Conservation (phyloP, 2,888 invertebrate genomes). For the Adela reaumurella region DNA sequence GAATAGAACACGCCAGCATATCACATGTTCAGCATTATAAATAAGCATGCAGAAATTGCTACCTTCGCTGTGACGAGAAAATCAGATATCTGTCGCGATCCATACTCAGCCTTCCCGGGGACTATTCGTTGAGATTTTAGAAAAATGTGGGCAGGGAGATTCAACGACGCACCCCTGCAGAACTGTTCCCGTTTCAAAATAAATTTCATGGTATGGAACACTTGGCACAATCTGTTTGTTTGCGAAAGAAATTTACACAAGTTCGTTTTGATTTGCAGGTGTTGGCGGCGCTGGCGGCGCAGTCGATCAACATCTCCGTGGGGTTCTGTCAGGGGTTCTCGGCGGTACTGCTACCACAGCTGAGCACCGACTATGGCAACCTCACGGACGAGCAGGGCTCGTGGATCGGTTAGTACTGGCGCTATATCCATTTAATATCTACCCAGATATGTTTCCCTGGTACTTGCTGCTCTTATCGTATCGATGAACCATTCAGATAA, state of each 20-base stretch:
- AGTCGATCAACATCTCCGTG: constrained; percentile 71
- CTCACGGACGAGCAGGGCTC: constrained; percentile 63
- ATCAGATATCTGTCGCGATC: neutral
- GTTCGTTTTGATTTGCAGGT: constrained; percentile 57
- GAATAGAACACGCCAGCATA: neutral
- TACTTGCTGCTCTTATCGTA: no score
- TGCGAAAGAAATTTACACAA: no score
- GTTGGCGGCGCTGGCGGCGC: constrained; percentile 66
- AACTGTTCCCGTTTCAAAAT: neutral
- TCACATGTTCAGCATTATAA: neutral
- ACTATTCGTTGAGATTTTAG: no score
- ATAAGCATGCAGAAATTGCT: neutral
- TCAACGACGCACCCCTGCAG: neutral
- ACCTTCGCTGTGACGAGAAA: neutral
- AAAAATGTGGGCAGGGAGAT: neutral
- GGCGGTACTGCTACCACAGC: constrained; percentile 69
- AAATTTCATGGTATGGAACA: neutral
- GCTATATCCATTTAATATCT: no score
- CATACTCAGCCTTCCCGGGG: neutral
- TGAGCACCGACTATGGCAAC: constrained; percentile 48
- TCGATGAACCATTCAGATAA: no score
- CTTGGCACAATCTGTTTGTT: no score
- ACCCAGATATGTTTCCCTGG: neutral
- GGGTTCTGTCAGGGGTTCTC: constrained; percentile 75
- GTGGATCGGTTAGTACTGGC: constrained; percentile 61